Evolutionary conservation across 2,888 invertebrate genomes (phyloP).

Genomic region (Heteromurus nitidus): DNA sequence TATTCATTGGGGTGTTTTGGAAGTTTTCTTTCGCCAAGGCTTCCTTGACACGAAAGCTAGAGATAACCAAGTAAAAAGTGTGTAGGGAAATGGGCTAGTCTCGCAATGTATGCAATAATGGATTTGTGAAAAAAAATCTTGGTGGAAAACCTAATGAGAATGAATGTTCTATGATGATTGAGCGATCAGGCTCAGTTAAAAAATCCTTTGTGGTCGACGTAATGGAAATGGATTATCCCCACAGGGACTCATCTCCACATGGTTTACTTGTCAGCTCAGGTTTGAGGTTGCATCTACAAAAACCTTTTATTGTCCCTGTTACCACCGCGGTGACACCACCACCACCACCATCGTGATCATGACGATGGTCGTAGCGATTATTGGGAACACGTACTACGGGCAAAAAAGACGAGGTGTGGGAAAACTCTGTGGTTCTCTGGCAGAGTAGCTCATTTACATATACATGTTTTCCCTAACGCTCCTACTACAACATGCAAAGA

Average conservation of each 20-base stretch:
- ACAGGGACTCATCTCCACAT: slow-evolving; percentile 70
- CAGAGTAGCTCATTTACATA: slow-evolving; percentile 27
- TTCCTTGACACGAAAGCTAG: no score
- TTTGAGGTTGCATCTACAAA: slow-evolving; percentile 35
- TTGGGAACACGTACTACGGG: neutral
- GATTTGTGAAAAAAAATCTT: no score
- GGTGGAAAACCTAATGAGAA: slow-evolving; percentile 69
- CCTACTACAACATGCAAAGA: no score
- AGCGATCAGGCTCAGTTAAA: slow-evolving; percentile 71
- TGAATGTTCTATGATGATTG: slow-evolving; percentile 73
- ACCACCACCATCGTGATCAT: neutral
- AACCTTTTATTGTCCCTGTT: slow-evolving; percentile 13
- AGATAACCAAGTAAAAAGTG: no score
- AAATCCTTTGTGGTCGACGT: slow-evolving; percentile 70
- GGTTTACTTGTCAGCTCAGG: slow-evolving; percentile 61
- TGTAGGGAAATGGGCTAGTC: no score
- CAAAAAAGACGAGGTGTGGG: neutral
- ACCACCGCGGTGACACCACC: no score
- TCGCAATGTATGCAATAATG: no score
- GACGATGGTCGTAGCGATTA: slow-evolving; percentile 12
- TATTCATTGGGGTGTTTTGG: no score
- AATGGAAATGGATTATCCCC: slow-evolving; percentile 73
- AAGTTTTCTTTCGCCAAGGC: no score
- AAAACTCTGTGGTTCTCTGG: neutral
- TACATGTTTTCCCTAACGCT: no score